Percentiles rank a stretch among this genome's conserved stretches.
These are phyloP conservation scores for Oncorhynchus tshawytscha DNA, from an alignment of 2,113 vertebrate species.

Conservation along the genomic window DNA sequence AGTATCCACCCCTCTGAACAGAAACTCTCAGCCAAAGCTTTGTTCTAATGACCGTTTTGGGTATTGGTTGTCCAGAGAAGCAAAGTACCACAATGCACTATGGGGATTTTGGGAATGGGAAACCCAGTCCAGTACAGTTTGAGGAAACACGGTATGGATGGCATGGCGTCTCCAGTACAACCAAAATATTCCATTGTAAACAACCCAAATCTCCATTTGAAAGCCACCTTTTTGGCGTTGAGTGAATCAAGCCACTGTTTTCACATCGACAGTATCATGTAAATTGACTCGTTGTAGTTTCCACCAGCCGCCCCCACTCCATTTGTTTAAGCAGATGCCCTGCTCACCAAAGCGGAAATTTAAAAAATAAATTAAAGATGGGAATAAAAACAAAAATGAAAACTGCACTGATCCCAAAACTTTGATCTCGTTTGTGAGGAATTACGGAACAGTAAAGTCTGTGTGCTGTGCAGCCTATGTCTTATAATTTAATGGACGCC, in stretches of 20 bases:
- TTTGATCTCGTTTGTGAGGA: constrained; percentile 11
- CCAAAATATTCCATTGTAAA: constrained; percentile 26
- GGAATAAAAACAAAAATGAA: not conserved
- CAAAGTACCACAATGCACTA: too few relatives aligned
- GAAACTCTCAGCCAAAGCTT: too few relatives aligned
- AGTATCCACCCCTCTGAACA: too few relatives aligned
- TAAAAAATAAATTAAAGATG: not conserved
- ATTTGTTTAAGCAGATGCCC: constrained; percentile 26
- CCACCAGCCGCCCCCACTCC: constrained; percentile 12
- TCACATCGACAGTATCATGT: not conserved
- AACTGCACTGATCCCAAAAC: not conserved
- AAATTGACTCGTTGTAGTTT: constrained; percentile 28
- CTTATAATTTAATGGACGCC: not conserved
- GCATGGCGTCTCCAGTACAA: constrained; percentile 14
- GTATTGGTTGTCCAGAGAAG: too few relatives aligned
- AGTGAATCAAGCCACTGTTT: constrained; percentile 55
- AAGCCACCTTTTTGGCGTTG: constrained; percentile 45
- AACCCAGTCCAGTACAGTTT: not conserved
- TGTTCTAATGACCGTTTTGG: too few relatives aligned
- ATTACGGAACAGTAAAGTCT: not conserved
- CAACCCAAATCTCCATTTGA: constrained; percentile 44
- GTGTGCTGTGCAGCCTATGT: not conserved
- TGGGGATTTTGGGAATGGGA: not conserved
- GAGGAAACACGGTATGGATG: constrained; percentile 33
- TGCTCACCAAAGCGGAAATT: not conserved